Evolutionary conservation across 2,113 vertebrate genomes (phyloP).

Genomic region (Carettochelys insculpta): DNA sequence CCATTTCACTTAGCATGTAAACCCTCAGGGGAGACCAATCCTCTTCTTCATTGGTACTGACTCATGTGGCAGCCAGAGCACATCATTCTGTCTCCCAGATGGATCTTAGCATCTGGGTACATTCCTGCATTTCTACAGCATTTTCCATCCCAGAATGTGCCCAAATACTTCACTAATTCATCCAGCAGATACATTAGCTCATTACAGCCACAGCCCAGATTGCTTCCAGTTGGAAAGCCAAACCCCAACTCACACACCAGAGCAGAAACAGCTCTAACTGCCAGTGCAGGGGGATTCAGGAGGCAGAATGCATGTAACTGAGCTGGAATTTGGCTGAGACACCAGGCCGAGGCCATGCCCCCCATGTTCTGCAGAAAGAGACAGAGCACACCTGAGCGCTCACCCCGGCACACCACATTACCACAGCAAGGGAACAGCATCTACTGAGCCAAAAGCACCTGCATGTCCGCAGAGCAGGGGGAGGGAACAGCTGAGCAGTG

Average conservation of each 20-base stretch:
- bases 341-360: not conserved
- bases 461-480: not conserved
- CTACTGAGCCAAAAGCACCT: rapidly evolving
- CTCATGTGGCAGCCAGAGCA: rapidly evolving
- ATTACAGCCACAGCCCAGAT: rapidly evolving
- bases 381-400: not conserved
- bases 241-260: rapidly evolving
- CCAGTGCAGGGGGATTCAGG: rapidly evolving
- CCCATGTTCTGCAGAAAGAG: rapidly evolving
- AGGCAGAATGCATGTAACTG: rapidly evolving
- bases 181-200: not conserved
- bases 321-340: not conserved
- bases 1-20: not conserved
- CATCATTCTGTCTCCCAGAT: not conserved
- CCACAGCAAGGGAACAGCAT: not conserved
- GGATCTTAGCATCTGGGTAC: rapidly evolving
- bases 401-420: not conserved
- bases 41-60: not conserved
- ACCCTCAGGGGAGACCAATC: rapidly evolving
- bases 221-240: rapidly evolving
- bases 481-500: not conserved
- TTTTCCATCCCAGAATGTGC: not conserved
- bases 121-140: not conserved
- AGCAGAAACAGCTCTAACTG: not conserved
- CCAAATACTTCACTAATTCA: not conserved